Base-by-base conservation (phyloP, 2,888 invertebrate genomes). In the Hirtodrosophila alboralis region DNA sequence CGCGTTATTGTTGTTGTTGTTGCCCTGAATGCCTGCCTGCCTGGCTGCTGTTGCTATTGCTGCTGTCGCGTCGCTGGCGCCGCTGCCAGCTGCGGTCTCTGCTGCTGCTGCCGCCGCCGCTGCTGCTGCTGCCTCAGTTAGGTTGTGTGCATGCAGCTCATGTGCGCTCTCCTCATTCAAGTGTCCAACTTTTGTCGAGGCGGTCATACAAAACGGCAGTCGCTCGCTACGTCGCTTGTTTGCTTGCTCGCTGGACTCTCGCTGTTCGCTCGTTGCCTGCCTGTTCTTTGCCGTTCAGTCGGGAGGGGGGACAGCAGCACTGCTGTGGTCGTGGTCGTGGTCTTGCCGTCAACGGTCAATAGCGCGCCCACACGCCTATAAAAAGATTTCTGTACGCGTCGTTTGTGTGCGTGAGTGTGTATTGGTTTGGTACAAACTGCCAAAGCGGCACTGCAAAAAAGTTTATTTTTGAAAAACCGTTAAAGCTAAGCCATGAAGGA, bases 131-230 rank as follows among this genome's bases (percentile, higher is more conserved):
- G 66, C 59, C 61, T 54, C 65, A 58, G 68, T 72, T 75, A 61
- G 77, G 80, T 79, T 87, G 75, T 86, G 70, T 86, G 73, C 86
- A 81, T 81, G 72, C 86, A 84, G 87, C 87, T 85, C 81, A 78
- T 83, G 83, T 84, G 74, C 78, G 87, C 88, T 89, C 89, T 83
- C 76, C 79, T 88, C 88, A 88, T 88, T 88, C 88, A 88, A 88
- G 88, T 88, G 87, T 87, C 88, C 88, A 88, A 89, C 89, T 84
- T 89, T 88, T 88, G 87, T 88, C 87, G 83, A 84, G 88, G 89
- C 88, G 88, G 88, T 88, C 88, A 78, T 71, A 86, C 73, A 75
- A 67, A 78, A 52, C 71, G 75, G 74, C 83, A 67, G 70, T 81
- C 72, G 66, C 51, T 75, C 45, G 65, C n/a, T n/a, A n/a, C n/a